Conservation (phyloP, 1,140 invertebrate species). For the Ips typographus region DNA sequence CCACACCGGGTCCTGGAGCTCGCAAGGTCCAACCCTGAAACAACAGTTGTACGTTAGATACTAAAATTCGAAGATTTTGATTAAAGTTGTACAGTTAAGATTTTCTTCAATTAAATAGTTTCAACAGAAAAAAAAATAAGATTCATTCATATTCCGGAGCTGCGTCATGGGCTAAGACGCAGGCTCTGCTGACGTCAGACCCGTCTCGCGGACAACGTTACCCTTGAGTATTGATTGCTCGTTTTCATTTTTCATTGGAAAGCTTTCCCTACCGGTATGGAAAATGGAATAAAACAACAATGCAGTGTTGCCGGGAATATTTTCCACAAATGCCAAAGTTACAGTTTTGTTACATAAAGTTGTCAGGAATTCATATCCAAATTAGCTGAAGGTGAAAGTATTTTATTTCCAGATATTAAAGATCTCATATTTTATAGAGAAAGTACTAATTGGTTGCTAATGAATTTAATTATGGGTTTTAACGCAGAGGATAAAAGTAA, state of each 20-base stretch:
- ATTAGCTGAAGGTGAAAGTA: background rate
- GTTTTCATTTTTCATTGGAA: constrained; percentile 32
- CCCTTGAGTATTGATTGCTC: constrained; percentile 34
- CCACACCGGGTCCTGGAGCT: constrained; percentile 78
- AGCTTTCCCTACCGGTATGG: constrained; percentile 26
- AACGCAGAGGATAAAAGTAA: constrained; percentile 6
- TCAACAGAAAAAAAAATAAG: background rate
- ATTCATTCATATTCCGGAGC: constrained; percentile 31
- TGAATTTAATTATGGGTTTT: background rate
- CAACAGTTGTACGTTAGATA: constrained; percentile 17
- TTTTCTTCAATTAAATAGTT: background rate
- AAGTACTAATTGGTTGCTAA: background rate
- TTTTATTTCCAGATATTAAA: constrained; percentile 2
- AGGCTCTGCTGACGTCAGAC: constrained; percentile 28
- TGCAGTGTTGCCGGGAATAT: constrained; percentile 10
- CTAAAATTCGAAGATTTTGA: background rate
- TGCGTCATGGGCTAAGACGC: constrained; percentile 8
- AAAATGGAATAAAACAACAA: constrained; percentile 3
- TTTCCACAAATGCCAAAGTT: background rate
- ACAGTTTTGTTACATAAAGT: background rate
- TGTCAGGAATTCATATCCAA: background rate
- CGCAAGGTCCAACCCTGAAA: constrained; percentile 75
- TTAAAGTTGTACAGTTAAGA: background rate
- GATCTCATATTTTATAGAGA: background rate
- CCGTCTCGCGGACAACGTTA: constrained; percentile 31